Percentiles rank a stretch among this genome's conserved stretches.
Conservation (phyloP, 2,113 vertebrate genomes). For the Lepidiolamprologus cunningtoni region DNA sequence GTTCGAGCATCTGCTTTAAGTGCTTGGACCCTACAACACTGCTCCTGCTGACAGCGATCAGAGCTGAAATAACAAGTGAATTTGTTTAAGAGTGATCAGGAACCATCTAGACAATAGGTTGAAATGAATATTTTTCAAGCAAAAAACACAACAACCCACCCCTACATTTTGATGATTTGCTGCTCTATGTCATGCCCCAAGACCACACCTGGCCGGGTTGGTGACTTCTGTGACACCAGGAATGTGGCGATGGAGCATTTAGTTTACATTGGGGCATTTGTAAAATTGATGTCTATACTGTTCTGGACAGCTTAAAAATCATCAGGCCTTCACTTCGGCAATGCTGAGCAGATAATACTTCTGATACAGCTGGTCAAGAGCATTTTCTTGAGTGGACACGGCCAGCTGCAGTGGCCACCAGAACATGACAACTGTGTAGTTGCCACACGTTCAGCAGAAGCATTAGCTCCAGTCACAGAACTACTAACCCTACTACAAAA, state of each 20-base stretch:
- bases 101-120: not conserved
- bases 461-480: not conserved
- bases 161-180: not conserved
- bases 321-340: not conserved
- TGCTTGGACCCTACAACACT: not conserved
- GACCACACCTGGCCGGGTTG: not conserved
- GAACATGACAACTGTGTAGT: not conserved
- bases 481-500: not conserved
- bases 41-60: not conserved
- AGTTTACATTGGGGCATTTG: not conserved
- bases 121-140: not conserved
- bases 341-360: not conserved
- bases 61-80: not conserved
- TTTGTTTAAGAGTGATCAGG: not conserved
- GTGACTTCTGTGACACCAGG: not conserved
- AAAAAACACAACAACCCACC: not conserved
- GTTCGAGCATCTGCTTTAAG: not conserved
- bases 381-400: not conserved
- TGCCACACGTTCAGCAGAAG: not conserved
- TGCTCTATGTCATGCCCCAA: not conserved
- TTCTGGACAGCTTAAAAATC: not conserved
- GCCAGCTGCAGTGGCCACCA: not conserved
- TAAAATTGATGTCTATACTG: not conserved
- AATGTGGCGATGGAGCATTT: not conserved
- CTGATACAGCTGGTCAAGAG: not conserved